A percentile compares a stretch with the other conserved stretches of the same genome.
phyloP scores from a whole-genome alignment of 2,797 vertebrate species.

The Mus caroli region DNA sequence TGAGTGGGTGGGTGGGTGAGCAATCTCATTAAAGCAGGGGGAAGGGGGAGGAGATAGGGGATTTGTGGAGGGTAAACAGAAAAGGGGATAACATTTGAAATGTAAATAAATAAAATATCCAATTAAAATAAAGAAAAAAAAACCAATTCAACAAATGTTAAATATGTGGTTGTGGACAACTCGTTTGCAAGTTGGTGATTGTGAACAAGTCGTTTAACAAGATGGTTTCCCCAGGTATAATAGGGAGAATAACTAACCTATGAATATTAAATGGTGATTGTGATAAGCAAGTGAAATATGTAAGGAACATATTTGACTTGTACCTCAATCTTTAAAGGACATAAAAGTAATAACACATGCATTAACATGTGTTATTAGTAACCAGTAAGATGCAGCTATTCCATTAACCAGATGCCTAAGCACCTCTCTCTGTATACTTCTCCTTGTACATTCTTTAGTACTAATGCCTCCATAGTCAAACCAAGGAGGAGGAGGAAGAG shows the following conservation, averaged over 20 bases:
- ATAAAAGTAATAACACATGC: neutral
- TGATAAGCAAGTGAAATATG: slow-evolving; percentile 15
- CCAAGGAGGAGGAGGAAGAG: neutral
- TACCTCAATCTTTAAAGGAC: slow-evolving; percentile 27
- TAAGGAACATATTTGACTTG: slow-evolving; percentile 3
- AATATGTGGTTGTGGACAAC: neutral
- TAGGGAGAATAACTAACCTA: neutral
- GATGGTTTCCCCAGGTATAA: slow-evolving; percentile 7
- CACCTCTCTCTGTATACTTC: neutral
- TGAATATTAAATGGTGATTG: slow-evolving; percentile 30
- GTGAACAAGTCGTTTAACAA: neutral
- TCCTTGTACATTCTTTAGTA: slow-evolving; percentile 9
- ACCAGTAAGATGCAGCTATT: slow-evolving; percentile 2
- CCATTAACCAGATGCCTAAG: neutral
- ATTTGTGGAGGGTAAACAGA: too few species aligned
- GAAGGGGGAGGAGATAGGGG: too few species aligned
- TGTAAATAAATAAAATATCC: too few species aligned
- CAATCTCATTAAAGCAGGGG: too few species aligned
- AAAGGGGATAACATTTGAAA: too few species aligned
- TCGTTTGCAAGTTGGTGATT: neutral
- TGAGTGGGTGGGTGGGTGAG: too few species aligned
- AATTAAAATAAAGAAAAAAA: neutral
- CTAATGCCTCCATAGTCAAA: neutral
- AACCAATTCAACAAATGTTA: slow-evolving; percentile 23
- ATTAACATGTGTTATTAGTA: neutral